Evolutionary conservation across 2,797 vertebrate species (phyloP).

Genomic region (Myotis vivesi): DNA sequence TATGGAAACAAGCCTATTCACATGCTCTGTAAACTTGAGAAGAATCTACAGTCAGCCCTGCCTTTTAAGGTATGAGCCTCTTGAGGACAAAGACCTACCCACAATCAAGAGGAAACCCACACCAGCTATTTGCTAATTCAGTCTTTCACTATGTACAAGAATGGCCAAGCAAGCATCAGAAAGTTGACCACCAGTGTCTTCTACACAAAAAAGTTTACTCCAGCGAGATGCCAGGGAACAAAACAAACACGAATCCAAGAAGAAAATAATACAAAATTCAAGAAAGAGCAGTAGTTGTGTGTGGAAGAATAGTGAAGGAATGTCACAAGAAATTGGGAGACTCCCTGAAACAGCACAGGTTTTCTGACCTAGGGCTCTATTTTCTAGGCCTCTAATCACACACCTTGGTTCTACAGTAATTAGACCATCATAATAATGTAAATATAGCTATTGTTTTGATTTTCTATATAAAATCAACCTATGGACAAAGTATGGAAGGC

Average conservation of each 20-base stretch:
- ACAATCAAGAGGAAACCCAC: neutral
- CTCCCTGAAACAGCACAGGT: neutral
- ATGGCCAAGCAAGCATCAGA: neutral
- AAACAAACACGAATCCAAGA: neutral
- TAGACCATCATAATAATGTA: neutral
- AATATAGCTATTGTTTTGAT: neutral
- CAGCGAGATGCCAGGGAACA: neutral
- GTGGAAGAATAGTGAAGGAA: neutral
- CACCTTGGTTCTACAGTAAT: neutral
- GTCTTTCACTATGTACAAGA: neutral
- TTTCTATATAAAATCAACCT: slow-evolving; percentile 27
- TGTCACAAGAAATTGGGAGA: neutral
- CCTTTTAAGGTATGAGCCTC: neutral
- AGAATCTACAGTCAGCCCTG: neutral
- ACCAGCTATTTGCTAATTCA: neutral
- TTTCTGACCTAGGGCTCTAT: neutral
- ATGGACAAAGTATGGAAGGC: neutral
- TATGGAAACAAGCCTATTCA: neutral
- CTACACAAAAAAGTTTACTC: neutral
- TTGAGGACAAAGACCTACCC: neutral
- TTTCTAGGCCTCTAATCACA: neutral
- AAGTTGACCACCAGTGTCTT: neutral
- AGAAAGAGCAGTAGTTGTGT: neutral
- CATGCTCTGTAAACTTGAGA: neutral
- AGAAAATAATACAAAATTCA: neutral